Evolutionary conservation across 2,113 vertebrate genomes (phyloP), one percentile per base, ranked within the genome.

Genomic region (Cyprinodon variegatus): DNA sequence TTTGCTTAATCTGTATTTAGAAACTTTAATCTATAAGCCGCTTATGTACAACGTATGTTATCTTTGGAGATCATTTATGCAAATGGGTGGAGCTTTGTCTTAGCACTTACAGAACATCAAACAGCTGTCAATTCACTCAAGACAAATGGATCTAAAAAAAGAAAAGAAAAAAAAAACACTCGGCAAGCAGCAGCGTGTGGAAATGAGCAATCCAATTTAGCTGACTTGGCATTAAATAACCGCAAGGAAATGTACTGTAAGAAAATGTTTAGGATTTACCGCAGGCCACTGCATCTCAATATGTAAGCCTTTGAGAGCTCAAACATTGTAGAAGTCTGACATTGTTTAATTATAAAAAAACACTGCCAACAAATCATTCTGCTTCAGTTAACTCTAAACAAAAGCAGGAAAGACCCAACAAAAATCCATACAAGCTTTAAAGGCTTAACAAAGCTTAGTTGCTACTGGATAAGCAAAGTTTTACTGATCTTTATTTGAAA

Each of bases 351-450:
- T 64, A 66, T 11, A 12, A 77, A 65, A 29, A 39, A 89, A 81
- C 45, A 39, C 22, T 20, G 45, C 61, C 37, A 66, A 61, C 68
- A 65, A 82, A 82, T 72, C 70, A 78, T 71, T 4, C 0, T 45
- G 82, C 69, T 69, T 22, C 0, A 1, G n/a, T 40, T 22, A 78
- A 72, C 64, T 45, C 36, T 29, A 67, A 77, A 75, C 39, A 70
- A 81, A 66, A 71, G 36, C 41, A 80, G 15, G 65, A 86, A 79
- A 86, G 46, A 70, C 73, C 76, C 61, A 22, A 57, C 62, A 68
- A 41, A 72, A 87, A 83, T 88, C 64, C 65, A 90, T 83, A 70
- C 8, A 4, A 11, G 43, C 39, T 63, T 70, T 70, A 17, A 71
- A 76, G 46, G 68, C 15, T 68, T 13, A 65, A 60, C 74, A 65